Evolutionary conservation across 2,113 vertebrate genomes (phyloP).

Genomic region (Perca schrenkii): DNA sequence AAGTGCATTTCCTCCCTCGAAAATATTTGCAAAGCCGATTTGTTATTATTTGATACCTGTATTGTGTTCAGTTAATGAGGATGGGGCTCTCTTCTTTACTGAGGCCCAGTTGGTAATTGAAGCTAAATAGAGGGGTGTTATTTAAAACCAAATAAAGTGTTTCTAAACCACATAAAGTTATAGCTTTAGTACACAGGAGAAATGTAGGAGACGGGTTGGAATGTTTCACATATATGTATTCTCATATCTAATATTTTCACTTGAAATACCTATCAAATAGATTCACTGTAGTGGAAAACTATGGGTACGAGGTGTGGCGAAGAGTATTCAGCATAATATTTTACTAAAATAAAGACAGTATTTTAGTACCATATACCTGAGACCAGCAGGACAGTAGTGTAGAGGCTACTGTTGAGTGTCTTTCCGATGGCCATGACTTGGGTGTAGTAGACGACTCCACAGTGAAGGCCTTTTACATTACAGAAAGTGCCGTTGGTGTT

Average conservation of each 20-base stretch:
- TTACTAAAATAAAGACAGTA: background rate
- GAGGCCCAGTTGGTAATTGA: background rate
- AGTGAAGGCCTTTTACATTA: conserved; percentile 75
- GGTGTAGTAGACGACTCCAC: conserved; percentile 78
- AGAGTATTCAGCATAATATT: background rate
- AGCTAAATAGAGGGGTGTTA: too few species aligned
- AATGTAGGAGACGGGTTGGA: background rate
- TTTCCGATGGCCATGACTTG: conserved; percentile 68
- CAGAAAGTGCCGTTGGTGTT: conserved; percentile 72
- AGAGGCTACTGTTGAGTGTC: conserved; percentile 72
- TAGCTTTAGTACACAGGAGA: background rate
- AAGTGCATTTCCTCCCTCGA: too few species aligned
- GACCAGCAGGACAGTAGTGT: conserved; percentile 54
- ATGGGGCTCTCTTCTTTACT: too few species aligned
- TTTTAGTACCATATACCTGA: conserved; percentile 72
- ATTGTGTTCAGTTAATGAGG: too few species aligned
- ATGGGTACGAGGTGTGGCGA: background rate
- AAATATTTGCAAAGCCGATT: background rate
- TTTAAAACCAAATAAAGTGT: too few species aligned
- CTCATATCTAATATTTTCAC: background rate
- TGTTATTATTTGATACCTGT: background rate
- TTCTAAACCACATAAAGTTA: background rate
- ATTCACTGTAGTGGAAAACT: background rate
- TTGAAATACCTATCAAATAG: background rate
- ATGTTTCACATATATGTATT: background rate